Base-by-base conservation (phyloP, 2,797 vertebrate genomes). In the Carapus acus region DNA sequence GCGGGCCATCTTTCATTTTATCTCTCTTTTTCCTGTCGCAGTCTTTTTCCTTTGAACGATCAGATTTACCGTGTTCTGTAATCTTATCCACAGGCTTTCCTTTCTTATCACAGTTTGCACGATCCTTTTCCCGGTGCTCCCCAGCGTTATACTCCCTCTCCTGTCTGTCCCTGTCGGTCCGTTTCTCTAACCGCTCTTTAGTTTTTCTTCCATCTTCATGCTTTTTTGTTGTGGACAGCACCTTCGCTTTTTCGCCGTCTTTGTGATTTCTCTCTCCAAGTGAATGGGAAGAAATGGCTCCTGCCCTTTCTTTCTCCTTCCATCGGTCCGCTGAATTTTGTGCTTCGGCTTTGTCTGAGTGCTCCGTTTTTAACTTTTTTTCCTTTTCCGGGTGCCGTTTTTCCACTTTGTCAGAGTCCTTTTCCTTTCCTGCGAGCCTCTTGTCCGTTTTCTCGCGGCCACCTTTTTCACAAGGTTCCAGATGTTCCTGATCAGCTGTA, bases 381-480 rank as follows among this genome's bases (percentile, higher is more conserved):
- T 98, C 96, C 83, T 92, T 97, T 69, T 99, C 96, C 31, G 71
- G 73, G 78, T 83, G 87, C 83, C 87, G 94, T 83, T 88, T 96
- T 71, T 98, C 94, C 49, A 42, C 49, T 79, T 92, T 96, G 38
- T 99, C 96, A 12, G 63, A 22, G n/a, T 98, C 95, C 56, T 87
- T 91, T 67, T 98, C 95, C 79, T 91, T 98, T 64, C 71, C 79
- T 21, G 82, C 84, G 22, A 81, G 79, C 73, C 90, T 88, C 74
- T 90, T 96, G 63, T 98, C 96, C 40, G 63, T 67, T 85, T 90
- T 98, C 53, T 97, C 95, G 52, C 87, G 90, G 58, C 65, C 81
- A 69, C 88, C 89, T 77, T 88, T 96, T 64, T 97, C 94, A 49
- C 87, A 84, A 33, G 84, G 83, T 66, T 96, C 96, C 81, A 73